A percentile compares a stretch with the other conserved stretches of the same genome.
Evolutionary conservation across 2,113 vertebrate species (phyloP).

Genomic region (Ceyx margarethae): DNA sequence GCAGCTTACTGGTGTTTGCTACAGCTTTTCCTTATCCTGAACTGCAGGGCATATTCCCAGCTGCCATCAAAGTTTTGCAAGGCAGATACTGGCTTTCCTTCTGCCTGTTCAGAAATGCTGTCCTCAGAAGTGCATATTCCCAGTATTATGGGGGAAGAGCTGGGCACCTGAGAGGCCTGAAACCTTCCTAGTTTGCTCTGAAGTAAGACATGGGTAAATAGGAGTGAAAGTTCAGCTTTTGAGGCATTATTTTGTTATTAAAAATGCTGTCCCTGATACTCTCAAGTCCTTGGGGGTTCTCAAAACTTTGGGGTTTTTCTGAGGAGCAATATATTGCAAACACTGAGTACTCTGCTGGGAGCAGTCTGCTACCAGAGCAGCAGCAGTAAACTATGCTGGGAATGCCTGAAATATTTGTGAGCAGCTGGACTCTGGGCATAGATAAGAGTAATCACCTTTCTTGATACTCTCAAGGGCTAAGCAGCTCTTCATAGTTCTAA

Average conservation of each 20-base stretch:
- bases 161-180: background rate
- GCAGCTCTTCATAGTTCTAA: background rate
- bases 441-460: background rate
- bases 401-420: background rate
- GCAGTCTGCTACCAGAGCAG: background rate
- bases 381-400: background rate
- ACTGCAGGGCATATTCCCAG: background rate
- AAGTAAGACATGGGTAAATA: background rate
- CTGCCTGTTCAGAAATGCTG: background rate
- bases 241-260: background rate
- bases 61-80: background rate
- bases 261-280: background rate
- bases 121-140: background rate
- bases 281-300: background rate
- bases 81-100: background rate
- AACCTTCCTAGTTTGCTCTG: background rate
- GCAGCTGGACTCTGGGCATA: background rate
- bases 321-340: background rate
- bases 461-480: background rate
- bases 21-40: background rate
- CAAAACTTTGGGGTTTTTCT: background rate
- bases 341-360: background rate
- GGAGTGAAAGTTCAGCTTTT: background rate
- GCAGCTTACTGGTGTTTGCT: accelerated
- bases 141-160: background rate